Evolutionary conservation across 2,888 invertebrate species (phyloP).

Genomic region (Melangyna quadrimaculata): DNA sequence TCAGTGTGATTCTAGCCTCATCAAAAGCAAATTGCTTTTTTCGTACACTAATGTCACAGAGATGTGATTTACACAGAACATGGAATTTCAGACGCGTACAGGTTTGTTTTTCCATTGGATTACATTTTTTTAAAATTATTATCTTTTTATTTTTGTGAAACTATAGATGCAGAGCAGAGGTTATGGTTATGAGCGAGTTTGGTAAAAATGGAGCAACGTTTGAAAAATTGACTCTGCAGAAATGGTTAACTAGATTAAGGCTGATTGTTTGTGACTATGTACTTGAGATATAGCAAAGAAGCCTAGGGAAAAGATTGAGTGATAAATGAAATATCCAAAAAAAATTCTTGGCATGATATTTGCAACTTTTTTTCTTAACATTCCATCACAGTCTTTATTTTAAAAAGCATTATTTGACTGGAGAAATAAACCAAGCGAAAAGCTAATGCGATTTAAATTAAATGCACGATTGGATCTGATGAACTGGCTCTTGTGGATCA

Average conservation of each 20-base stretch:
- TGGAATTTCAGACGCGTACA: slow-evolving; percentile 16
- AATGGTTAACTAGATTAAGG: neutral
- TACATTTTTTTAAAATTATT: slow-evolving; percentile 15
- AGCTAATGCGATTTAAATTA: no score
- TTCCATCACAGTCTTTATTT: no score
- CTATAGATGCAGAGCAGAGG: neutral
- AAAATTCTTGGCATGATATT: no score
- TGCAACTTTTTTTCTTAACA: no score
- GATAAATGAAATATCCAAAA: neutral
- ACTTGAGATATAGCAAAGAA: neutral
- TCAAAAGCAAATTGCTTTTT: slow-evolving; percentile 50
- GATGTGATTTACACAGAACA: slow-evolving; percentile 52
- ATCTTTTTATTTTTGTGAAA: neutral
- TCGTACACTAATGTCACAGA: slow-evolving; percentile 43
- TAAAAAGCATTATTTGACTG: no score
- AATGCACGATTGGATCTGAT: no score
- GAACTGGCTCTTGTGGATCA: no score
- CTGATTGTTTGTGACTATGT: neutral
- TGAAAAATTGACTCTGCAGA: neutral
- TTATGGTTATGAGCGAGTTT: neutral
- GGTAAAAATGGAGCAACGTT: neutral
- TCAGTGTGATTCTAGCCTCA: slow-evolving; percentile 56
- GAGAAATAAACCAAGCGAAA: no score
- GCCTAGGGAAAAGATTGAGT: neutral
- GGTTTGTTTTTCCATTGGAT: neutral